Percentiles rank a stretch among this genome's conserved stretches.
Evolutionary conservation across 2,888 invertebrate genomes (phyloP).

Genomic region (Argyresthia goedartella): DNA sequence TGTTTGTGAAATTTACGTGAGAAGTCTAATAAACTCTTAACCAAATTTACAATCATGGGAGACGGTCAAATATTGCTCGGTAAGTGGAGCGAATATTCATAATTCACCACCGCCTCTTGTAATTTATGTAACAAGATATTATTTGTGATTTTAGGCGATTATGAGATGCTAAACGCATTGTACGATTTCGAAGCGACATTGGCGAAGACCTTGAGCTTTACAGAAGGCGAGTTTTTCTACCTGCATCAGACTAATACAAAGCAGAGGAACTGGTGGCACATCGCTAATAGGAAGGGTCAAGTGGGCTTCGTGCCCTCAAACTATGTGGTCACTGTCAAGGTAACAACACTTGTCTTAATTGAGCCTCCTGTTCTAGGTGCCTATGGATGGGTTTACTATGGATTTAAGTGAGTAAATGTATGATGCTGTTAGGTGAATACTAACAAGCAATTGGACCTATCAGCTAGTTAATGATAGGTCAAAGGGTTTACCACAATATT

Average conservation of each 20-base stretch:
- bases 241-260: slow-evolving; percentile 84
- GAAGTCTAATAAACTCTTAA: neutral
- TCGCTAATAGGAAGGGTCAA: slow-evolving; percentile 84
- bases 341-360: slow-evolving; percentile 30
- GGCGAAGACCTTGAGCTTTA: slow-evolving; percentile 85
- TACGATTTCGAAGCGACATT: slow-evolving; percentile 89
- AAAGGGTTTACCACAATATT: too few species aligned
- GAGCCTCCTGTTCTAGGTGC: neutral
- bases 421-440: too few species aligned
- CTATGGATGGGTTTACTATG: too few species aligned
- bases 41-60: slow-evolving; percentile 25
- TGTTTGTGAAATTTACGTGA: slow-evolving; percentile 7
- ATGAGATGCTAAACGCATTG: slow-evolving; percentile 86
- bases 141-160: slow-evolving; percentile 66
- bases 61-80: slow-evolving; percentile 29
- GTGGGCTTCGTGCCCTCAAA: slow-evolving; percentile 90
- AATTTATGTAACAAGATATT: neutral
- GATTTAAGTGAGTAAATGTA: too few species aligned
- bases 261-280: slow-evolving; percentile 91
- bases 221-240: slow-evolving; percentile 84
- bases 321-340: slow-evolving; percentile 85
- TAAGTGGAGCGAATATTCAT: slow-evolving; percentile 11
- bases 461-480: too few species aligned
- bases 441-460: too few species aligned
- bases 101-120: slow-evolving; percentile 3